Percentiles rank a stretch among this genome's conserved stretches.
Conservation (phyloP, 2,797 vertebrate genomes). For the Antrozous pallidus region DNA sequence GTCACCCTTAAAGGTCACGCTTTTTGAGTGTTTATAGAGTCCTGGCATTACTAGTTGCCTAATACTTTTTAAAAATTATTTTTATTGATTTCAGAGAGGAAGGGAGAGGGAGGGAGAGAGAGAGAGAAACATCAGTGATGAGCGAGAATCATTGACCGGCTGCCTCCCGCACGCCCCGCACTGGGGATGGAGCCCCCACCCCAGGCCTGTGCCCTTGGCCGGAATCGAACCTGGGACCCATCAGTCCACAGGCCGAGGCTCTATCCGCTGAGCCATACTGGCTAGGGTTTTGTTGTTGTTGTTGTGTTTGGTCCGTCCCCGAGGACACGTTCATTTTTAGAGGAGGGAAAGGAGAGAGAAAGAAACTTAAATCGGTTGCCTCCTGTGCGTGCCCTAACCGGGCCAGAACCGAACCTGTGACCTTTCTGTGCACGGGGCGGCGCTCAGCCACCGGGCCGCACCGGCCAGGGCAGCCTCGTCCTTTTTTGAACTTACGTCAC, state of each 20-base stretch:
- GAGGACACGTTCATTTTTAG: neutral
- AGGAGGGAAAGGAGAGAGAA: neutral
- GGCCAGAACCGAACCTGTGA: neutral
- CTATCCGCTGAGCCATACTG: too few species aligned
- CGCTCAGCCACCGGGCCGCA: neutral
- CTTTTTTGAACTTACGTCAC: neutral
- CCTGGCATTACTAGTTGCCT: neutral
- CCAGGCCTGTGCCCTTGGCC: too few species aligned
- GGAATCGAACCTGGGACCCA: too few species aligned
- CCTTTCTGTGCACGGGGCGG: neutral
- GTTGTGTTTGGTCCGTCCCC: neutral
- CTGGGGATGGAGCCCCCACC: too few species aligned
- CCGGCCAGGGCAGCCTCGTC: neutral
- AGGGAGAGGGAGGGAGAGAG: too few species aligned
- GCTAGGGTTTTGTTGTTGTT: too few species aligned
- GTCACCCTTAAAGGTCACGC: neutral
- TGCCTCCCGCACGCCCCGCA: too few species aligned
- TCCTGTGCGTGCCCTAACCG: neutral
- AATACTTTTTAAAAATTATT: too few species aligned
- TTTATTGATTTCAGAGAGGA: too few species aligned
- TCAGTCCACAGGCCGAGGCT: too few species aligned
- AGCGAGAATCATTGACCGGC: too few species aligned
- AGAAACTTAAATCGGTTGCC: neutral
- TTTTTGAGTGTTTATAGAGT: neutral
- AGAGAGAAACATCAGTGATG: too few species aligned